A percentile compares a stretch with the other conserved stretches of the same genome.
These are phyloP conservation scores for Andrena bicolor DNA, from an alignment of 2,888 invertebrate genomes.

Conservation along the genomic window DNA sequence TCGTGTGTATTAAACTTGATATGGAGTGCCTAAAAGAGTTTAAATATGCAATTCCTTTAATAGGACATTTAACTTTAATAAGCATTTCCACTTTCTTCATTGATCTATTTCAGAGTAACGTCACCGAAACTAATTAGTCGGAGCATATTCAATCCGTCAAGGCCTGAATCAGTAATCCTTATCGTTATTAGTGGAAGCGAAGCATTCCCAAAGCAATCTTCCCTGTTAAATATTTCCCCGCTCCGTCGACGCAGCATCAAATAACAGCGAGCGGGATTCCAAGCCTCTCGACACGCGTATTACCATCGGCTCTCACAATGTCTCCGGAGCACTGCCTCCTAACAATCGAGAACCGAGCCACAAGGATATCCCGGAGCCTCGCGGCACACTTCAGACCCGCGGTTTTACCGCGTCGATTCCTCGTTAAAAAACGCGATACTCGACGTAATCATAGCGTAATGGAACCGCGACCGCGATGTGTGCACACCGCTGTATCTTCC, in stretches of 20 bases:
- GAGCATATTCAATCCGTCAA: too few relatives aligned
- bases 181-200: slow-evolving; percentile 6
- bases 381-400: neutral
- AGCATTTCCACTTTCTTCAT: too few relatives aligned
- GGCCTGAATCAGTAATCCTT: neutral
- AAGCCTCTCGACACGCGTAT: slow-evolving; percentile 6
- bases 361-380: slow-evolving; percentile 39
- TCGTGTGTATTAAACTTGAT: too few relatives aligned
- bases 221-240: neutral
- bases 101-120: too few relatives aligned
- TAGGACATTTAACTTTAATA: too few relatives aligned
- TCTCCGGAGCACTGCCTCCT: slow-evolving; percentile 19
- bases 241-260: slow-evolving; percentile 6
- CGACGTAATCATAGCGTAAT: slow-evolving; percentile 48
- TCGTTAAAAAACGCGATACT: slow-evolving; percentile 48
- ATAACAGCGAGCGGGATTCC: slow-evolving; percentile 17
- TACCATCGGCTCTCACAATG: slow-evolving; percentile 28
- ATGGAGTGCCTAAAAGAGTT: too few relatives aligned
- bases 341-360: slow-evolving; percentile 23
- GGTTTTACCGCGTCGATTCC: slow-evolving; percentile 46
- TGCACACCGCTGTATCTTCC: slow-evolving; percentile 48
- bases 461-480: slow-evolving; percentile 40
- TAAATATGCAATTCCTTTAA: too few relatives aligned
- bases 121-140: too few relatives aligned
- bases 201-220: neutral